Conservation (phyloP, 2,113 vertebrate genomes). For the Paedocypris sp. region DNA sequence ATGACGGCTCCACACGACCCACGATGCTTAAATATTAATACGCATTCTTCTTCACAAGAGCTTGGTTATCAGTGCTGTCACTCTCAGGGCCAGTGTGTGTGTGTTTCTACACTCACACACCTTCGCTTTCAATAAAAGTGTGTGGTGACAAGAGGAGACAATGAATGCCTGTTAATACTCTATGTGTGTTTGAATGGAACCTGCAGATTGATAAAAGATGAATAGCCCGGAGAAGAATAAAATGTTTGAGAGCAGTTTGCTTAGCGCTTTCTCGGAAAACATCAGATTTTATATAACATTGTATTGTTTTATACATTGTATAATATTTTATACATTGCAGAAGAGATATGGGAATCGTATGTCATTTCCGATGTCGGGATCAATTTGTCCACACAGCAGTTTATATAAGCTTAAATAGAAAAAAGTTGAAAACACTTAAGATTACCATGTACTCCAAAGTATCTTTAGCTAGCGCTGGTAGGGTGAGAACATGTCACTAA, state of each 20-base stretch:
- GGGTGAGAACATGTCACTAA: too few relatives aligned
- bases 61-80: conserved; percentile 1
- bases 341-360: too few relatives aligned
- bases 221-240: neutral
- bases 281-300: too few relatives aligned
- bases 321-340: too few relatives aligned
- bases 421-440: too few relatives aligned
- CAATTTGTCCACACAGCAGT: too few relatives aligned
- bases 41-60: conserved; percentile 7
- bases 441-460: too few relatives aligned
- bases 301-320: too few relatives aligned
- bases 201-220: conserved; percentile 7
- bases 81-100: conserved; percentile 5
- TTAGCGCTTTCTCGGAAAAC: too few relatives aligned
- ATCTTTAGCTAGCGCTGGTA: too few relatives aligned
- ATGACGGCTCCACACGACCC: neutral
- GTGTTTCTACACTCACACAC: conserved; percentile 23
- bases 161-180: neutral
- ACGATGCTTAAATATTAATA: conserved; percentile 29
- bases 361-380: too few relatives aligned
- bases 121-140: conserved; percentile 30
- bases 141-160: neutral
- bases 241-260: neutral
- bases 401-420: too few relatives aligned
- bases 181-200: neutral